Evolutionary conservation across 2,113 vertebrate species (phyloP), one percentile per base, ranked within the genome.

Genomic region (Channa maculata): DNA sequence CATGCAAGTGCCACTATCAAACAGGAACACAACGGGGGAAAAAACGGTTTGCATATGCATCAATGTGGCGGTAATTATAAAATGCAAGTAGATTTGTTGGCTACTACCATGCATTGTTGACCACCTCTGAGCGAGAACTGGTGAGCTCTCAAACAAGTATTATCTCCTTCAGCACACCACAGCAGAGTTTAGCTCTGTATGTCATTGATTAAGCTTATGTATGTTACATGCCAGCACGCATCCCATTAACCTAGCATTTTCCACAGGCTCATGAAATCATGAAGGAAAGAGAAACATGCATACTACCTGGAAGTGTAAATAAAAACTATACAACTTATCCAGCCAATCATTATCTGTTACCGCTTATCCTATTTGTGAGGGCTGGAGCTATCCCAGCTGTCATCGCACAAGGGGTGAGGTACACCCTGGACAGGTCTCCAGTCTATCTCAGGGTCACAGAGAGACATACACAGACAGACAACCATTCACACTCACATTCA

Each of bases 61-160:
- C 86, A 88, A 55, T 79, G 75, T 83, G 84, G 89, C 55, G 67
- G 85, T 89, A 91, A 89, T 91, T 87, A 85, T 86, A 85, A 89
- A 24, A 24, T 24, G 24, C 24, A 24, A 87, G 82, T 80, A 77
- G 83, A 88, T 89, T 89, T 90, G 82, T 83, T 88, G 86, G 88
- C 78, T 38, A 70, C 74, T 68, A 75, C 54, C 74, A 13, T 80
- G 88, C 81, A 87, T 81, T 91, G 82, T 87, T 89, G 89, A 89
- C 89, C 84, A 86, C 89, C 87, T 88, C 74, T 70, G 80, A 79
- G 77, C 68, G 49, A 81, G 80, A 63, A 67, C 75, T 89, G 84
- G 81, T 88, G 83, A 85, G 85, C 24, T 45, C 82, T 92, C 86
- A 87, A 83, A 85, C 81, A 75, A 78, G 86, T 85, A 91, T 91